phyloP scores from a whole-genome alignment of 2,797 vertebrate species.

The Hoplostethus atlanticus region DNA sequence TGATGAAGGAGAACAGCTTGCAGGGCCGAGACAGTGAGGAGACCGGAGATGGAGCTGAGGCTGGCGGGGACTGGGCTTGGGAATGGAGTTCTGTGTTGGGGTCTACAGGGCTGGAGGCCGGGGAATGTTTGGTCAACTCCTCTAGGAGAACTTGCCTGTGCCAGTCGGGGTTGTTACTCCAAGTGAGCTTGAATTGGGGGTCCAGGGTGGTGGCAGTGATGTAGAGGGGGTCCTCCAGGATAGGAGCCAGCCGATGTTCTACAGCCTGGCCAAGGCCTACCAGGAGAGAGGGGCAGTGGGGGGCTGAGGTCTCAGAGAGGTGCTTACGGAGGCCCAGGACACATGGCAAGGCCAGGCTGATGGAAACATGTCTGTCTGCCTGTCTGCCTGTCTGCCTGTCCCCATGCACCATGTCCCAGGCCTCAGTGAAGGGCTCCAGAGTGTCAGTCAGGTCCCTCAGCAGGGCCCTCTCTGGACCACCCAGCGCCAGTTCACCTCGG shows the following conservation, averaged over 20 bases:
- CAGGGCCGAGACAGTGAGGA: conserved; percentile 83
- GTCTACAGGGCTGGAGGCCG: conserved; percentile 62
- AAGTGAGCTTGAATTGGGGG: conserved; percentile 88
- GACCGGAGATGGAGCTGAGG: conserved; percentile 63
- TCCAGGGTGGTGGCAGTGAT: conserved; percentile 86
- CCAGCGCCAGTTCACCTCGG: conserved; percentile 79
- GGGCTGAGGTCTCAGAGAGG: conserved; percentile 83
- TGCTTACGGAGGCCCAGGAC: conserved; percentile 87
- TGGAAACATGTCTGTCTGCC: conserved; percentile 83
- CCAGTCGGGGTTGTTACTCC: conserved; percentile 88
- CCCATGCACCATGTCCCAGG: conserved; percentile 87
- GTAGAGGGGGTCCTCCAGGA: conserved; percentile 86
- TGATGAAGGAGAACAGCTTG: conserved; percentile 89
- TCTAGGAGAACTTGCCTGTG: conserved; percentile 86
- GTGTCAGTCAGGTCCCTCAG: conserved; percentile 84
- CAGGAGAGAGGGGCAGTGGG: conserved; percentile 80
- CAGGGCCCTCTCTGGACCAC: conserved; percentile 76
- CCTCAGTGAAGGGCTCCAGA: conserved; percentile 87
- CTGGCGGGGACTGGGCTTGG: conserved; percentile 71
- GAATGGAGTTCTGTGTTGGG: conserved; percentile 74
- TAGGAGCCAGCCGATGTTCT: conserved; percentile 78
- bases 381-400: conserved; percentile 71
- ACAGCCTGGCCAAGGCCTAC: conserved; percentile 80
- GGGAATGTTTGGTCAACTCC: conserved; percentile 84
- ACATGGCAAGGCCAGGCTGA: conserved; percentile 86